Evolutionary conservation across 2,888 invertebrate species (phyloP), one percentile per base, ranked within the genome.

Genomic region (Stictocephala bisonia): DNA sequence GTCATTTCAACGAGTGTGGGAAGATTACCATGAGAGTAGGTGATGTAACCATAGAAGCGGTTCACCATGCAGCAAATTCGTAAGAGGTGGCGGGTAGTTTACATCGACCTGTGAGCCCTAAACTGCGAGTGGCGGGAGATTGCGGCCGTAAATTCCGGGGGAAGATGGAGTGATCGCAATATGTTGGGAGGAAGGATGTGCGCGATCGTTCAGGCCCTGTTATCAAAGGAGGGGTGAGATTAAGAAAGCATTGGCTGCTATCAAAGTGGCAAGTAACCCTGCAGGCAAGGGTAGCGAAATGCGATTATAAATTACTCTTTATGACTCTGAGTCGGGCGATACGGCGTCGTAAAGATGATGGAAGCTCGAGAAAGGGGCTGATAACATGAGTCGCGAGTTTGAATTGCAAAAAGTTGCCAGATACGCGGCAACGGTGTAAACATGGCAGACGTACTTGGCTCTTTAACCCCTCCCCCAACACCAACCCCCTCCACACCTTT

Each of bases 241-340:
- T 69, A 69, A 69, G 69, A 69, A 69, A 40, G 53, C 69, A 69
- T 69, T 31, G 69, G 40, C 26, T 40, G 69, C 51, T 68, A 68
- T 68, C 68, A 51, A 68, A 68, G 68, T 35, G 68, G 24, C 51
- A 29, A 35, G 67, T 22, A 24, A 29, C 29, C 58, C n/a, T 50
- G 60, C 18, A 35, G 53, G 56, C 51, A 66, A 66, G 72, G 72
- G 72, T 73, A 58, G 72, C 72, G 72, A 73, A 72, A 73, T 68
- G 68, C 72, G 72, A 73, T 73, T 73, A 73, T 73, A 73, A 73
- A 73, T 73, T 73, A 73, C 72, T 68, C 56, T 73, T 73, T 73
- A 73, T 73, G 72, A 73, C 72, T 73, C 72, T 31, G 68, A 67
- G 72, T 68, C 67, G 56, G 56, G 72, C 72, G 72, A 73, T 73